phyloP scores from a whole-genome alignment of 2,113 vertebrate species.

The Lasiurus cinereus region DNA sequence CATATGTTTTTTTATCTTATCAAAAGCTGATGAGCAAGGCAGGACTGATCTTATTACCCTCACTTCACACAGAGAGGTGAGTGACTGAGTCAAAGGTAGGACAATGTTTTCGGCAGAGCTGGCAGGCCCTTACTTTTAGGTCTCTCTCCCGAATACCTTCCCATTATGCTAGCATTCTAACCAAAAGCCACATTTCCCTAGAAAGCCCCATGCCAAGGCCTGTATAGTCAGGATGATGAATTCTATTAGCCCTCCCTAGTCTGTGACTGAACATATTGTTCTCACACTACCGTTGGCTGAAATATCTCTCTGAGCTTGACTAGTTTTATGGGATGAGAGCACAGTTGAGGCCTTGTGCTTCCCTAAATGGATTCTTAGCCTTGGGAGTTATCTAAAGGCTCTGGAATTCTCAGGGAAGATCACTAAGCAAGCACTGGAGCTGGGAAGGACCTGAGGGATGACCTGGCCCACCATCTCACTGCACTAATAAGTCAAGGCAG shows the following conservation, averaged over 20 bases:
- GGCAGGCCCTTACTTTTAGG: background rate
- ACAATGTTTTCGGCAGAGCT: background rate
- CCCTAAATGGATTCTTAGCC: conserved; percentile 33
- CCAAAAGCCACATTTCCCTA: background rate
- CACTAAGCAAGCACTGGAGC: background rate
- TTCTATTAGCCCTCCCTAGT: background rate
- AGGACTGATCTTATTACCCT: background rate
- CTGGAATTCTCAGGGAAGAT: conserved; percentile 37
- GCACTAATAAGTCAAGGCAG: background rate
- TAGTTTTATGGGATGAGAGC: background rate
- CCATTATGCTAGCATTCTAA: background rate
- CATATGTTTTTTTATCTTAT: background rate
- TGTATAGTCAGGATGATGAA: background rate
- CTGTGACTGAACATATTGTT: conserved; percentile 8
- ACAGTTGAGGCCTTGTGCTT: background rate
- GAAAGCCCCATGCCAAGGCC: background rate
- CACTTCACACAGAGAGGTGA: background rate
- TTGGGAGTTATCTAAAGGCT: background rate
- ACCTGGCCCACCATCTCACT: background rate
- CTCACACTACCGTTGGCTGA: background rate
- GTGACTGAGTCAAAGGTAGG: background rate
- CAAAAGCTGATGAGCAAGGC: background rate
- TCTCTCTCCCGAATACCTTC: background rate
- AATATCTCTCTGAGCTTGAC: background rate
- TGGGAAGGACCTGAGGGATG: background rate